Conservation (phyloP, 2,888 invertebrate genomes). For the Diachrysia chrysitis region DNA sequence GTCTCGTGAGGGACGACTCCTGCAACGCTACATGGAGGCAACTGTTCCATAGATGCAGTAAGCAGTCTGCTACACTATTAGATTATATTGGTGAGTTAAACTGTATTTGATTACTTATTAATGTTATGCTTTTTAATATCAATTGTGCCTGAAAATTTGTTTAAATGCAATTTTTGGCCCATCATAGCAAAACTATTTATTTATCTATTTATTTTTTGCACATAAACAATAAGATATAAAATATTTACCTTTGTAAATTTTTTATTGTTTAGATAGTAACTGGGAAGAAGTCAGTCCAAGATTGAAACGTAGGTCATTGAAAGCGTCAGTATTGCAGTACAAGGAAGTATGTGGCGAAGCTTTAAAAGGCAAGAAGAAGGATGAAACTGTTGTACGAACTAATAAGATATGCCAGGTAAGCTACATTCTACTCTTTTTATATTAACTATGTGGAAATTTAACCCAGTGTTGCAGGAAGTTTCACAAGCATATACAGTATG, state of each 20-base stretch:
- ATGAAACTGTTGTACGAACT: conserved; percentile 81
- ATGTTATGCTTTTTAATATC: too few species aligned
- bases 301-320: conserved; percentile 80
- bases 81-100: conserved; percentile 86
- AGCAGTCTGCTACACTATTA: conserved; percentile 91
- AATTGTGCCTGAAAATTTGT: too few species aligned
- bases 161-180: neutral
- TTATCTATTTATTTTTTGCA: too few species aligned
- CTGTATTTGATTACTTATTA: neutral
- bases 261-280: conserved; percentile 72
- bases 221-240: too few species aligned
- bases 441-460: too few species aligned
- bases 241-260: too few species aligned
- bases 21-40: conserved; percentile 92
- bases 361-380: conserved; percentile 84
- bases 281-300: conserved; percentile 78
- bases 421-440: neutral
- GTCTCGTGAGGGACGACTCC: conserved; percentile 90
- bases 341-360: conserved; percentile 81
- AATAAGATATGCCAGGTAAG: conserved; percentile 86
- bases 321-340: conserved; percentile 76
- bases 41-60: conserved; percentile 91
- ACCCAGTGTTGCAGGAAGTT: too few species aligned
- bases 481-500: too few species aligned
- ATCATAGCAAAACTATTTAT: neutral